phyloP scores from a whole-genome alignment of 2,888 invertebrate species.

The Rhagophthalmus giganteus region DNA sequence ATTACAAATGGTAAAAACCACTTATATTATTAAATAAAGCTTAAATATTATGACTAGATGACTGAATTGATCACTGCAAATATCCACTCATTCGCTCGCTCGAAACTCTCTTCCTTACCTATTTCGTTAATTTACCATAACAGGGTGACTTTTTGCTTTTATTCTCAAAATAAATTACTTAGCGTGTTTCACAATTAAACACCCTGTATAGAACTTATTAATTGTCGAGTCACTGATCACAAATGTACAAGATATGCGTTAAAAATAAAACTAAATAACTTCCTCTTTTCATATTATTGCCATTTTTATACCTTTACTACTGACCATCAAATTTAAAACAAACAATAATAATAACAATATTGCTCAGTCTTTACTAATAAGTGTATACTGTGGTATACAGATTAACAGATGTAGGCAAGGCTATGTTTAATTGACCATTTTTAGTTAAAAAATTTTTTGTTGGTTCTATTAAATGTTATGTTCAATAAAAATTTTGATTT shows the following conservation, averaged over 20 bases:
- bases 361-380: constrained; percentile 22
- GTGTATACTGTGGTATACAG: constrained; percentile 11
- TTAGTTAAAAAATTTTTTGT: no score
- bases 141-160: constrained; percentile 13
- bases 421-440: constrained; percentile 31
- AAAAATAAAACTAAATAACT: constrained; percentile 2
- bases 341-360: constrained; percentile 8
- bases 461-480: no score
- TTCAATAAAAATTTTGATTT: no score
- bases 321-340: no score
- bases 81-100: constrained; percentile 40
- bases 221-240: constrained; percentile 12
- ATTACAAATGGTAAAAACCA: constrained; percentile 20
- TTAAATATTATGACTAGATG: constrained; percentile 33
- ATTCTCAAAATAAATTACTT: constrained; percentile 3
- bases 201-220: constrained; percentile 14
- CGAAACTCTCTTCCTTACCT: constrained; percentile 7
- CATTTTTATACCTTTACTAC: constrained; percentile 9
- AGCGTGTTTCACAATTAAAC: constrained; percentile 3
- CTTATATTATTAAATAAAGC: constrained; percentile 27
- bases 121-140: constrained; percentile 17
- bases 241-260: neutral
- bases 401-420: constrained; percentile 26
- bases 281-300: constrained; percentile 4
- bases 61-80: constrained; percentile 51